Evolutionary conservation across 1,140 invertebrate species (phyloP), one percentile per base, ranked within the genome.

Genomic region (Orius insidiosus): DNA sequence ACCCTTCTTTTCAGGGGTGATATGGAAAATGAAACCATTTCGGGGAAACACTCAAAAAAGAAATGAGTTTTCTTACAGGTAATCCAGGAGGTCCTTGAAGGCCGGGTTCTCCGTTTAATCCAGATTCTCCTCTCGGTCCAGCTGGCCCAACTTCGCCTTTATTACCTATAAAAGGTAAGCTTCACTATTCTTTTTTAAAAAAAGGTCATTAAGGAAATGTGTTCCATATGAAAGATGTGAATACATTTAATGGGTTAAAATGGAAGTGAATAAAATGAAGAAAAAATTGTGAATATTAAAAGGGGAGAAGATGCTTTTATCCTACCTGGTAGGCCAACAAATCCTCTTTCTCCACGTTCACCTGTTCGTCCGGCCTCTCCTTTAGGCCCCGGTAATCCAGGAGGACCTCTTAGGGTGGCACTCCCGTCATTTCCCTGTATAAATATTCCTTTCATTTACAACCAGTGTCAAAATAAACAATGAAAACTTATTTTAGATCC

Each of bases 11-110:
- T n/a, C n/a, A n/a, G n/a, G n/a, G n/a, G n/a, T n/a, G n/a, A n/a
- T n/a, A n/a, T n/a, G n/a, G n/a, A n/a, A n/a, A n/a, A n/a, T n/a
- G n/a, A n/a, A n/a, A n/a, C n/a, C n/a, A n/a, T n/a, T n/a, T n/a
- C n/a, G n/a, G n/a, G n/a, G n/a, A n/a, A n/a, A n/a, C n/a, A n/a
- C n/a, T n/a, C n/a, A n/a, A n/a, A n/a, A n/a, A n/a, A n/a, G n/a
- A n/a, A n/a, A n/a, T n/a, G n/a, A n/a, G n/a, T n/a, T n/a, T 24
- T 24, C 70, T 66, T 62, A 77, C 75, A 42, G 83, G 78, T 53
- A 78, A 61, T 41, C 78, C 78, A n/a, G 76, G 73, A 31, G 75
- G 75, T 52, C 75, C 75, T 62, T 74, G 71, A 31, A 72, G 72
- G 36, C 77, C 77, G 15, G 68, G 54, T 42, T 72, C 69, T 2